Base-by-base conservation (phyloP, 2,888 invertebrate genomes). In the Lordiphosa andalusiaca region DNA sequence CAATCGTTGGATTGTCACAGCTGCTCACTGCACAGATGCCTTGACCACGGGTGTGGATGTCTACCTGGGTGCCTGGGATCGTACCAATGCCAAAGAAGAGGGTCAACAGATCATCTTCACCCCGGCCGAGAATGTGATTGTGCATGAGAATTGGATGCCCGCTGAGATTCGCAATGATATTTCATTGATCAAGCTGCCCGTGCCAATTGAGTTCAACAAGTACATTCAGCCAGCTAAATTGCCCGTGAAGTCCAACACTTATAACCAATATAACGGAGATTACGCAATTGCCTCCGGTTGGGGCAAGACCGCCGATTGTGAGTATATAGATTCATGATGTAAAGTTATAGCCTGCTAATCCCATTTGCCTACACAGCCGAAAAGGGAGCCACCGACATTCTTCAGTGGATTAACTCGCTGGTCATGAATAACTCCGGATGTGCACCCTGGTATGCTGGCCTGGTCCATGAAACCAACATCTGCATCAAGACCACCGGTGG, bases 101-200 rank as follows among this genome's bases (percentile, higher is more conserved):
- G 77, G 78, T 3, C 86, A 86, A 47, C 76, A 84, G 59, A 75
- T 74, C 2, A 40, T 88, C 36, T 73, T 72, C 39, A 76, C 85
- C 1, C 48, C 66, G 21, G 60, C 47, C 0, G 59, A 53, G 21
- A 53, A 81, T 41, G 71, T 87, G 6, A 75, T 86, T 33, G 87
- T 90, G 4, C 91, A 91, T 67, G 87, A 89, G 54, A 25, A 80
- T 0, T 90, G 89, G 87, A 70, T 85, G 19, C 13, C 85, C 0
- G 30, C 62, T 2, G 82, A 77, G 10, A 69, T 90, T 7, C 51
- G 60, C 7, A 89, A 91, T 65, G 91, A 91, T 58, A 88, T 91
- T 50, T 91, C 91, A 3, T 54, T 91, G n/a, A 83, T 91, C 35
- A 85, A 84, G 46, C 69, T 91, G 58, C 88, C 90, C 6, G 57